These are phyloP conservation scores for Agrochola macilenta DNA, from an alignment of 2,888 invertebrate species.

Conservation along the genomic window DNA sequence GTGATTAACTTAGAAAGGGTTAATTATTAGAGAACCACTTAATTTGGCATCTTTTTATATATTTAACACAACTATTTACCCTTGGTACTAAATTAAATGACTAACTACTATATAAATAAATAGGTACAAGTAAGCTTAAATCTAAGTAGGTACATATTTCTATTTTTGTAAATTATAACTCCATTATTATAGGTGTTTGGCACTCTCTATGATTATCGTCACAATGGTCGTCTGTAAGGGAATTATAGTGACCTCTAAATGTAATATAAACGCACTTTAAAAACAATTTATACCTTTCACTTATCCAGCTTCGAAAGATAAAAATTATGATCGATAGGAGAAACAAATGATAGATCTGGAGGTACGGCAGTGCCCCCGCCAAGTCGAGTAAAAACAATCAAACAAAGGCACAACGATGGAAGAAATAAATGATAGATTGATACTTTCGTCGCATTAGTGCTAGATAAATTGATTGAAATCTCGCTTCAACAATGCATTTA, in stretches of 20 bases:
- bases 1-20: no score
- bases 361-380: no score
- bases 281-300: constrained; percentile 34
- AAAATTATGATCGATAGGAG: constrained; percentile 33
- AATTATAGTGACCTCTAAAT: not conserved
- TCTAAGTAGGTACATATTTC: not conserved
- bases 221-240: constrained; percentile 17
- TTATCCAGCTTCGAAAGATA: not conserved
- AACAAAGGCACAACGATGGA: not conserved
- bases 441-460: constrained; percentile 6
- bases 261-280: constrained; percentile 16
- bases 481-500: constrained; percentile 8
- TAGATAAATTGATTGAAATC: constrained; percentile 26
- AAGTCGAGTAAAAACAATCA: no score
- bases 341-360: constrained; percentile 19
- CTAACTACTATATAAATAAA: no score
- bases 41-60: no score
- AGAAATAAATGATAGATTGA: constrained; percentile 28
- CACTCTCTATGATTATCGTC: not conserved
- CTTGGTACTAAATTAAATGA: no score
- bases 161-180: not conserved
- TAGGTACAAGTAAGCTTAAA: not conserved
- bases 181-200: not conserved
- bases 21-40: no score
- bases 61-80: no score